Base-by-base conservation (phyloP, 2,797 vertebrate species). In the Hippocampus kuda region DNA sequence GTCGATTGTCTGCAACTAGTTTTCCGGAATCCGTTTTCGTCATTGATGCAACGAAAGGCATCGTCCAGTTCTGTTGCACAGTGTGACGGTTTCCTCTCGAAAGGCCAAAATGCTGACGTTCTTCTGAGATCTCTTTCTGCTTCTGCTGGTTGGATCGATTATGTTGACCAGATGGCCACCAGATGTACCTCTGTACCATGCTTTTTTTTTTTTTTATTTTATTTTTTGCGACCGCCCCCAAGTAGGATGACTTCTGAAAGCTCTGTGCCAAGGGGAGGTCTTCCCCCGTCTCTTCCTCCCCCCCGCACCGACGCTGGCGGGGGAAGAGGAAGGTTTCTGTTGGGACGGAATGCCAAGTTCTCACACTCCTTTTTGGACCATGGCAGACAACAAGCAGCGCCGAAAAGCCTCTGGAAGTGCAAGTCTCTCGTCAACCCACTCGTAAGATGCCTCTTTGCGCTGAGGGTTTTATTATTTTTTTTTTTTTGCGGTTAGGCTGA, bases 111-210 rank as follows among this genome's bases (percentile, higher is more conserved):
- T 16, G 13, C 15, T 13, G 13, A 1, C 4, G 46, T 18, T 5
- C 46, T 48, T 61, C 59, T 34, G 34, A 38, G 34, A 38, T 38
- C 7, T 27, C 30, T 8, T 44, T 27, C 30, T 9, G n/a, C 24
- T 56, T 56, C 54, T 1, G 26, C 24, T 4, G 12, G 1, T 57
- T 27, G 26, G 11, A 26, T 27, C 3, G 24, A 57, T 26, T 24
- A 4, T 27, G 56, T 57, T 54, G 76, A 80, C 77, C 90, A 88
- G 89, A 87, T 91, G 90, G 86, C 80, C 74, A 81, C 86, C 90
- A 91, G 86, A 90, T 91, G 88, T 85, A 77, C 42, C 75, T n/a
- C 66, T 66, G 7, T 38, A 9, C 6, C 59, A 38, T 4, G 16
- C 27, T 20, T 4, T 30, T 5, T 30, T 16, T 20, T 18, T 57